Evolutionary conservation across 2,797 vertebrate genomes (phyloP).

Genomic region (Helostoma temminkii): DNA sequence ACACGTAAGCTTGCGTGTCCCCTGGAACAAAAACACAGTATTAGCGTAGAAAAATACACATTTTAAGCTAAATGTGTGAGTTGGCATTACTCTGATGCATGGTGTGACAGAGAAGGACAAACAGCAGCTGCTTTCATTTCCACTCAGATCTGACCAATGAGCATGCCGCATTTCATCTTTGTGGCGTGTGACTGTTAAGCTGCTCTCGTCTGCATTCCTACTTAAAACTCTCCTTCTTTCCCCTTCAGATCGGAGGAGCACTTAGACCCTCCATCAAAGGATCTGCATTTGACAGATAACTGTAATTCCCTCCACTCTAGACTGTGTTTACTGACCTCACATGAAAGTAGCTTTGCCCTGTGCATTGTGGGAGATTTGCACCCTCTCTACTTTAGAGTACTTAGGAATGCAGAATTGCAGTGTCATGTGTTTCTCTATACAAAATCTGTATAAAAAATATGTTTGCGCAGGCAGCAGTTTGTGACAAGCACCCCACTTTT

Average conservation of each 20-base stretch:
- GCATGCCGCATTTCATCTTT: conserved; percentile 40
- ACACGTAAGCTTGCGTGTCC: neutral
- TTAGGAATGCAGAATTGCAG: conserved; percentile 63
- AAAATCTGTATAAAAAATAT: conserved; percentile 6
- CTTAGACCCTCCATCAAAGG: conserved; percentile 74
- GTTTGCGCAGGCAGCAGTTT: conserved; percentile 33
- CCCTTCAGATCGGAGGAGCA: conserved; percentile 55
- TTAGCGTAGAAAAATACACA: conserved; percentile 8
- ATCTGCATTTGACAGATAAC: conserved; percentile 76
- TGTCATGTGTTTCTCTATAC: conserved; percentile 62
- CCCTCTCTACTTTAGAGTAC: conserved; percentile 64
- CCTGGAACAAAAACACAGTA: neutral
- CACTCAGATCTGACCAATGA: conserved; percentile 52
- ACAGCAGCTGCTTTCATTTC: conserved; percentile 14
- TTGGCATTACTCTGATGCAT: conserved; percentile 8
- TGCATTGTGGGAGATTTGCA: conserved; percentile 76
- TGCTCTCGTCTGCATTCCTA: conserved; percentile 62
- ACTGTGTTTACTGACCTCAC: conserved; percentile 77
- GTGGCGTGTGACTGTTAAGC: conserved; percentile 44
- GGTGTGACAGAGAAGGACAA: conserved; percentile 30
- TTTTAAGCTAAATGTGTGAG: conserved; percentile 26
- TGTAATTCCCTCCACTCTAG: conserved; percentile 74
- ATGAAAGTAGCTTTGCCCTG: conserved; percentile 73
- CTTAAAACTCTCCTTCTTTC: conserved; percentile 40
- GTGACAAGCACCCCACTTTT: neutral